Percentiles rank a stretch among this genome's conserved stretches.
These are phyloP conservation scores for Chorisops tibialis DNA, from an alignment of 2,888 invertebrate species.

Conservation along the genomic window DNA sequence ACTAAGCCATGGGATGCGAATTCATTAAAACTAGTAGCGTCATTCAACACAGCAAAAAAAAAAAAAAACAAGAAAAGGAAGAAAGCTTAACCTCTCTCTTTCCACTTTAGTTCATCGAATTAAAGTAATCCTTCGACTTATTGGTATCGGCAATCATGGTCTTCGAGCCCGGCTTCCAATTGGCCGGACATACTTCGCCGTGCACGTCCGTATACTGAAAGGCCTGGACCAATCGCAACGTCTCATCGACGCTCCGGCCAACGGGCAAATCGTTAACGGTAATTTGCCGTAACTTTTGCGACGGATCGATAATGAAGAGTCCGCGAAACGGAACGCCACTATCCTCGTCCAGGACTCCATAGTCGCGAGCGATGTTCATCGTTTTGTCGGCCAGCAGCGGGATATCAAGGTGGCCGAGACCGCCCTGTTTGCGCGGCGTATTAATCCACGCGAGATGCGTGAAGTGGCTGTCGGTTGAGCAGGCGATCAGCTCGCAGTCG, in stretches of 20 bases:
- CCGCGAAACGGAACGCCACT: conserved; percentile 92
- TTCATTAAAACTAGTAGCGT: too few relatives aligned
- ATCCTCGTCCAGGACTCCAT: conserved; percentile 89
- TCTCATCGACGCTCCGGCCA: conserved; percentile 88
- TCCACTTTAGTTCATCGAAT: too few relatives aligned
- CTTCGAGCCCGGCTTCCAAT: too few relatives aligned
- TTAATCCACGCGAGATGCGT: conserved; percentile 93
- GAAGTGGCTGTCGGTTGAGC: conserved; percentile 96
- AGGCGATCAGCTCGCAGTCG: conserved; percentile 82
- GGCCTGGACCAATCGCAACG: conserved; percentile 89
- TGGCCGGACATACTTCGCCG: too few relatives aligned
- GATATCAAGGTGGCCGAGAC: conserved; percentile 94
- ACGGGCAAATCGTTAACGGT: conserved; percentile 97
- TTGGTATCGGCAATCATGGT: too few relatives aligned
- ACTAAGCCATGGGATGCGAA: too few relatives aligned
- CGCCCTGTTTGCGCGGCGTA: too few relatives aligned
- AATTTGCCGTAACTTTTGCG: conserved; percentile 85
- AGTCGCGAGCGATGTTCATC: conserved; percentile 76
- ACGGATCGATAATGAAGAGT: conserved; percentile 89
- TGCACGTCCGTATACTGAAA: conserved; percentile 94
- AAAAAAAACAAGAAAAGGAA: too few relatives aligned
- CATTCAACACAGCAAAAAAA: too few relatives aligned
- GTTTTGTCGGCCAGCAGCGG: conserved; percentile 93
- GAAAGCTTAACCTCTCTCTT: too few relatives aligned
- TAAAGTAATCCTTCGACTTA: too few relatives aligned